Evolutionary conservation across 2,113 vertebrate genomes (phyloP).

Genomic region (Sigmodon hispidus): DNA sequence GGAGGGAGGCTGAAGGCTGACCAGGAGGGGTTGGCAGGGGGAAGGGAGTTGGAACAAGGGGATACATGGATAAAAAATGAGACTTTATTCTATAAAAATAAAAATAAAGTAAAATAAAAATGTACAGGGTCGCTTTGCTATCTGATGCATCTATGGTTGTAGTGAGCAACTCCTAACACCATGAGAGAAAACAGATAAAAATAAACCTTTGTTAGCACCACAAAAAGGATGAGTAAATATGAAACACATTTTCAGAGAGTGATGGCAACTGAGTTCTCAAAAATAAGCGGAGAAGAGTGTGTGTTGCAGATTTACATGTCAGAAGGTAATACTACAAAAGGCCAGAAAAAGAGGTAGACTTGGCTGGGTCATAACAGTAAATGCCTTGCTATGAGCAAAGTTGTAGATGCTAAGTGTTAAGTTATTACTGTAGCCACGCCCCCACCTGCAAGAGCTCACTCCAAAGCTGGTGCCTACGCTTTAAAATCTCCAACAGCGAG

Average conservation of each 20-base stretch:
- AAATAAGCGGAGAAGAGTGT: not conserved
- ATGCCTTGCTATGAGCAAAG: not conserved
- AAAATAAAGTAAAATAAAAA: too few species aligned
- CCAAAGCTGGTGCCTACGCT: too few species aligned
- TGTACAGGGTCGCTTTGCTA: not conserved
- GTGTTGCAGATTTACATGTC: fast-evolving
- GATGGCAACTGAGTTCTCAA: not conserved
- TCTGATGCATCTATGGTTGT: not conserved
- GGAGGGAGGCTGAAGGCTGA: too few species aligned
- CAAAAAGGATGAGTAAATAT: not conserved
- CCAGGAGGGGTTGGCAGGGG: too few species aligned
- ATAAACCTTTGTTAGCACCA: not conserved
- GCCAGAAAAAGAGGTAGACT: not conserved
- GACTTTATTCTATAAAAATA: too few species aligned
- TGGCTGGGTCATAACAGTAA: not conserved
- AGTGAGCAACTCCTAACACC: not conserved
- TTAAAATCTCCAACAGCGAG: too few species aligned
- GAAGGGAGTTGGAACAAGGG: too few species aligned
- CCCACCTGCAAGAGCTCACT: too few species aligned
- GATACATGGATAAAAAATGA: too few species aligned
- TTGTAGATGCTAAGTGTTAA: not conserved
- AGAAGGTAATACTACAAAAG: not conserved
- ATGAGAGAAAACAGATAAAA: not conserved
- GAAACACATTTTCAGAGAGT: not conserved
- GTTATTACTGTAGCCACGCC: too few species aligned